A percentile compares a stretch with the other conserved stretches of the same genome.
These are phyloP conservation scores for Nerophis lumbriciformis DNA, from an alignment of 2,113 vertebrate genomes.

Conservation along the genomic window DNA sequence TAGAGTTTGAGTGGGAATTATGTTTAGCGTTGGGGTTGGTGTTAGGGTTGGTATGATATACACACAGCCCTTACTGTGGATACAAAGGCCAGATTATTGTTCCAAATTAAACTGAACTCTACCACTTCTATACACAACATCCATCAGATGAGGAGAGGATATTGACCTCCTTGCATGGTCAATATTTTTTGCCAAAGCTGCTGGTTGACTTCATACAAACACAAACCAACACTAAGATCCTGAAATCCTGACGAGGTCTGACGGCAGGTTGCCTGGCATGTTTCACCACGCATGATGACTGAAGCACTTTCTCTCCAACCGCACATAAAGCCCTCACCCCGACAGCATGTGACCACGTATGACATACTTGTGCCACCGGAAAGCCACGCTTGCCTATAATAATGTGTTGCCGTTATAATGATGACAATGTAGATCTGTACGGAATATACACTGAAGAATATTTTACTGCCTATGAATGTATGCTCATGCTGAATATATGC, in stretches of 20 bases:
- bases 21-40: background rate
- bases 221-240: conserved; percentile 20
- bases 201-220: conserved; percentile 1
- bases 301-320: conserved; percentile 75
- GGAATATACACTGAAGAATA: conserved; percentile 79
- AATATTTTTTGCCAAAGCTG: too few relatives aligned
- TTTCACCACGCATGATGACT: conserved; percentile 59
- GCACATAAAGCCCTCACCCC: conserved; percentile 63
- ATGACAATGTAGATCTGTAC: conserved; percentile 72
- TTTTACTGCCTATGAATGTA: conserved; percentile 79
- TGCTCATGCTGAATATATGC: conserved; percentile 75
- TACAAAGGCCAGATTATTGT: background rate
- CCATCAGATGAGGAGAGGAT: conserved; percentile 2
- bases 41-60: background rate
- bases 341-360: conserved; percentile 33
- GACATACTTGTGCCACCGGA: conserved; percentile 49
- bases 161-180: conserved; percentile 3
- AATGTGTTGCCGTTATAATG: conserved; percentile 66
- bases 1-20: too few relatives aligned
- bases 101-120: background rate
- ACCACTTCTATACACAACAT: background rate
- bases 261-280: conserved; percentile 53
- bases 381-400: conserved; percentile 66
- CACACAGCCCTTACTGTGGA: background rate
- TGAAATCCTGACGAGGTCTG: conserved; percentile 30